Conservation (phyloP, 2,888 invertebrate species). For the Abscondita cerata region DNA sequence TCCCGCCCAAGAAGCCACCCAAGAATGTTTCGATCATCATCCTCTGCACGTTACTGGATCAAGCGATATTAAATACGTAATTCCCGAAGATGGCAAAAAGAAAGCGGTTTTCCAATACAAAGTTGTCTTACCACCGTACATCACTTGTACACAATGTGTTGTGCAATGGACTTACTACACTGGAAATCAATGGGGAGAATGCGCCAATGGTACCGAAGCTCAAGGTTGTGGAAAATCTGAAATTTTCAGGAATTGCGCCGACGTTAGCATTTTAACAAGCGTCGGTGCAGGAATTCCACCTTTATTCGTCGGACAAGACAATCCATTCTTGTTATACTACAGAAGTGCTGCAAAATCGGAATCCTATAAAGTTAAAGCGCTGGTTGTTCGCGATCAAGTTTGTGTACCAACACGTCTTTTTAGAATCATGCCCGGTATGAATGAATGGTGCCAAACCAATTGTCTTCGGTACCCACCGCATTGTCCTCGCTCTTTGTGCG, state of each 20-base stretch:
- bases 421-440: conserved; percentile 76
- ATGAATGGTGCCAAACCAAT: conserved; percentile 84
- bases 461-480: conserved; percentile 87
- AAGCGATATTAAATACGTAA: conserved; percentile 60
- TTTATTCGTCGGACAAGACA: conserved; percentile 70
- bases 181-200: conserved; percentile 93
- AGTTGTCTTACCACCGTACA: conserved; percentile 79
- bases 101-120: conserved; percentile 66
- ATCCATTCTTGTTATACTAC: conserved; percentile 81
- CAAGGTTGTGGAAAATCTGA: conserved; percentile 91
- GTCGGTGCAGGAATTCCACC: conserved; percentile 78
- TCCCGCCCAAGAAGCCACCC: conserved; percentile 76
- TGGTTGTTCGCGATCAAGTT: conserved; percentile 82
- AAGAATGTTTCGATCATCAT: conserved; percentile 84
- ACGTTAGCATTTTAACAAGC: conserved; percentile 81
- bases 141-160: conserved; percentile 89
- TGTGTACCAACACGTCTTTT: conserved; percentile 73
- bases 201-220: conserved; percentile 84
- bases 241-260: conserved; percentile 91
- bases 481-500: conserved; percentile 77
- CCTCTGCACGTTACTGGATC: conserved; percentile 79
- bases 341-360: conserved; percentile 71
- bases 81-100: conserved; percentile 55
- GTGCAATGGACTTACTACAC: conserved; percentile 94
- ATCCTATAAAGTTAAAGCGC: conserved; percentile 71